Base-by-base conservation (phyloP, 2,113 vertebrate genomes). In the Himantopus leucocephalus region DNA sequence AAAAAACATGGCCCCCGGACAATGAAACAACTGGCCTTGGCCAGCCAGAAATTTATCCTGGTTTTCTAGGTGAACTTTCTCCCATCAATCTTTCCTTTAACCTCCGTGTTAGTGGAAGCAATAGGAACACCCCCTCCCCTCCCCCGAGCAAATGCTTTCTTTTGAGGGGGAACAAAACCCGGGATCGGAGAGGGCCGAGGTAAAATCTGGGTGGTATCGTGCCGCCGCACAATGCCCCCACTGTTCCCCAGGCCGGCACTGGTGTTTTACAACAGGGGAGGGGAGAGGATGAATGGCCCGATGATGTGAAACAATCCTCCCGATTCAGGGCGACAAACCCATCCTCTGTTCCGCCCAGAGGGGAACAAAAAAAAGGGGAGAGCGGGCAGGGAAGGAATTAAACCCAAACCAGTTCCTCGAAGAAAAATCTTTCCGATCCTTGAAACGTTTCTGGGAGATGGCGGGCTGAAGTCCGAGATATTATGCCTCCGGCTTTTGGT, bases 241-340 rank as follows among this genome's bases (percentile, higher is more conserved):
- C 98, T 99, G 99, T 99, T 99, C 98, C 97, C 91, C 74, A 85
- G 95, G 97, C 97, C 97, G 91, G 97, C 96, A 97, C 98, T 98
- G 98, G 98, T 99, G 99, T 99, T 99, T 99, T 99, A 99, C 99
- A 99, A 98, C 99, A 99, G 99, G 99, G 99, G 99, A 99, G 99
- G 99, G 98, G 98, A 98, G 45, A 93, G 97, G 88, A 96, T 99
- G 98, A 99, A 99, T 99, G 98, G 98, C 95, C 98, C 97, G 97
- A 98, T 97, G 98, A 98, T 98, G 99, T 98, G 99, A 98, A 98
- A 99, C 99, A 99, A 98, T 99, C 98, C 98, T 98, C 98, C 98
- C 71, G 96, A 99, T 99, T 99, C 99, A 99, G 97, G 94, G 97
- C 97, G 97, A 99, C 99, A 99, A 99, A 99, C 98, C 97, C 98